Evolutionary conservation across 2,888 invertebrate species (phyloP).

Genomic region (Ctena decussata): DNA sequence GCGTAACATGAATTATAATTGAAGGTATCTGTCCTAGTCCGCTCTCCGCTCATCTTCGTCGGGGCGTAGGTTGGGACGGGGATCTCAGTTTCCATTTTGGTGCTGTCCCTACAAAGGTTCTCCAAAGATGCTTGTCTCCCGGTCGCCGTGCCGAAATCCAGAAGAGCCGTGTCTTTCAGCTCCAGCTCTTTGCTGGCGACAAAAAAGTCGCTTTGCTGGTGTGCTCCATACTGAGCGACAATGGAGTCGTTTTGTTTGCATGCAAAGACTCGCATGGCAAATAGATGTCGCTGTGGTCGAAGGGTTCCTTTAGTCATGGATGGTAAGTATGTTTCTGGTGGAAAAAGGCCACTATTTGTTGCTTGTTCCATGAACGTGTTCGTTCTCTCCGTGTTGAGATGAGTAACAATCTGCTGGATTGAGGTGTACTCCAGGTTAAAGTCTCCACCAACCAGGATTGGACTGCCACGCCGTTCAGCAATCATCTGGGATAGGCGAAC

Average conservation of each 20-base stretch:
- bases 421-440: not conserved
- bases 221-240: not conserved
- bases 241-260: too few species aligned
- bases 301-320: not conserved
- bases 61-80: too few species aligned
- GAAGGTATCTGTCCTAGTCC: not conserved
- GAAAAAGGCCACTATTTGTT: not conserved
- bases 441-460: not conserved
- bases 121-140: not conserved
- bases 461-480: not conserved
- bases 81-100: too few species aligned
- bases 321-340: not conserved
- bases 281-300: not conserved
- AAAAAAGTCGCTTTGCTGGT: not conserved
- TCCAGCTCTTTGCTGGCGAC: not conserved
- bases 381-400: not conserved
- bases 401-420: not conserved
- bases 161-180: not conserved
- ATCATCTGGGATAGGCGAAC: not conserved
- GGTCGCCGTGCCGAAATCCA: not conserved
- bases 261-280: not conserved
- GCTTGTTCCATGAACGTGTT: not conserved
- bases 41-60: not conserved
- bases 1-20: not conserved
- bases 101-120: too few species aligned